Evolutionary conservation across 2,113 vertebrate genomes (phyloP).

Genomic region (Chiloscyllium plagiosum): DNA sequence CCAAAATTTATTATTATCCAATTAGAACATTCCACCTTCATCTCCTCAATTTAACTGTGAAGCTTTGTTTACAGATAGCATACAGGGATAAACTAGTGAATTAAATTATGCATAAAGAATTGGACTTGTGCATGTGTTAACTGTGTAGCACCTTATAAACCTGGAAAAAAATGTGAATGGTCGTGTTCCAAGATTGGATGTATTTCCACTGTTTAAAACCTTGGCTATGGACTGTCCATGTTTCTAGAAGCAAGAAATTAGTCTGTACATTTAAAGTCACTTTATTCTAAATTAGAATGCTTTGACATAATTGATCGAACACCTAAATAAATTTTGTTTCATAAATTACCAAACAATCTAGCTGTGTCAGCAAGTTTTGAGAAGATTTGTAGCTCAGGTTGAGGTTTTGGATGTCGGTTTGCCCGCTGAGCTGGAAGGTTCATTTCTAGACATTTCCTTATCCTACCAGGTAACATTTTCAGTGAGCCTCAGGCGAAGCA

Average conservation of each 20-base stretch:
- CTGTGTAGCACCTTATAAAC: conserved; percentile 24
- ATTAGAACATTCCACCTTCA: neutral
- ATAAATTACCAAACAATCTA: neutral
- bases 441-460: too few relatives aligned
- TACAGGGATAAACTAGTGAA: neutral
- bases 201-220: conserved; percentile 2
- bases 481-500: too few relatives aligned
- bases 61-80: neutral
- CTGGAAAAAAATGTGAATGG: neutral
- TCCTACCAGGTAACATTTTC: too few relatives aligned
- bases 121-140: conserved; percentile 5
- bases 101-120: neutral
- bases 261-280: neutral
- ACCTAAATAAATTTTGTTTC: neutral
- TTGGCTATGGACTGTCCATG: neutral
- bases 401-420: too few relatives aligned
- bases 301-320: neutral
- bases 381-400: too few relatives aligned
- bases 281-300: neutral
- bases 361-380: too few relatives aligned
- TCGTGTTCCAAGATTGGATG: neutral
- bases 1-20: neutral
- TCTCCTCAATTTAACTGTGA: neutral
- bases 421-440: too few relatives aligned
- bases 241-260: neutral